Evolutionary conservation across 2,113 vertebrate species (phyloP).

Genomic region (Centropus unirufus): DNA sequence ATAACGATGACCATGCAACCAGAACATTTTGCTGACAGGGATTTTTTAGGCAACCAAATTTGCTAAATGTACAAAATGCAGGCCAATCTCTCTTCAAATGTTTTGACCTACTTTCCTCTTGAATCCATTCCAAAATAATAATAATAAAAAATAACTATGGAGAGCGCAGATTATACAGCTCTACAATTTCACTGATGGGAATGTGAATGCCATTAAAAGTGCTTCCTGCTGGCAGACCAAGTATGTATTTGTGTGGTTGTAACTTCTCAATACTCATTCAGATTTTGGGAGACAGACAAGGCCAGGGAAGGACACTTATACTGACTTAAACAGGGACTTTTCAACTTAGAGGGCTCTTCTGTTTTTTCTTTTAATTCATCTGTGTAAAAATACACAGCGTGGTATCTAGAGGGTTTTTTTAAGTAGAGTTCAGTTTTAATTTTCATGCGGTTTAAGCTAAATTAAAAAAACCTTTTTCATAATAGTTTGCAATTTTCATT

Average conservation of each 20-base stretch:
- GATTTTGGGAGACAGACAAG: conserved; percentile 60
- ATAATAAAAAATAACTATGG: conserved; percentile 67
- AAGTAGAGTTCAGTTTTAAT: background rate
- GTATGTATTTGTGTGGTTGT: conserved; percentile 66
- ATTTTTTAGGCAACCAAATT: conserved; percentile 57
- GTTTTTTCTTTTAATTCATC: background rate
- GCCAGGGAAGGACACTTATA: conserved; percentile 42
- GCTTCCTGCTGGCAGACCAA: conserved; percentile 69
- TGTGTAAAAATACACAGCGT: background rate
- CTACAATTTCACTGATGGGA: conserved; percentile 62
- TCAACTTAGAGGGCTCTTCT: background rate
- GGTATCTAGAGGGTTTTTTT: background rate
- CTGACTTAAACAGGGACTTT: conserved; percentile 20
- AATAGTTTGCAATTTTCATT: background rate
- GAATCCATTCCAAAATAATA: conserved; percentile 60
- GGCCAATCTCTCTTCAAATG: conserved; percentile 46
- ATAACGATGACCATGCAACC: background rate
- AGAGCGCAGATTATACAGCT: conserved; percentile 62
- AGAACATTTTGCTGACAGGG: conserved; percentile 51
- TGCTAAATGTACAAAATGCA: conserved; percentile 62
- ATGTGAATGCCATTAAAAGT: conserved; percentile 68
- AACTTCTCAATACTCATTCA: conserved; percentile 55
- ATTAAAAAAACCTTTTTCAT: background rate
- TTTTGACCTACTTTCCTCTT: conserved; percentile 71
- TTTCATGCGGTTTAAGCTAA: background rate